Conservation (phyloP, 2,797 vertebrate species). For the Ptychadena robeensis region DNA sequence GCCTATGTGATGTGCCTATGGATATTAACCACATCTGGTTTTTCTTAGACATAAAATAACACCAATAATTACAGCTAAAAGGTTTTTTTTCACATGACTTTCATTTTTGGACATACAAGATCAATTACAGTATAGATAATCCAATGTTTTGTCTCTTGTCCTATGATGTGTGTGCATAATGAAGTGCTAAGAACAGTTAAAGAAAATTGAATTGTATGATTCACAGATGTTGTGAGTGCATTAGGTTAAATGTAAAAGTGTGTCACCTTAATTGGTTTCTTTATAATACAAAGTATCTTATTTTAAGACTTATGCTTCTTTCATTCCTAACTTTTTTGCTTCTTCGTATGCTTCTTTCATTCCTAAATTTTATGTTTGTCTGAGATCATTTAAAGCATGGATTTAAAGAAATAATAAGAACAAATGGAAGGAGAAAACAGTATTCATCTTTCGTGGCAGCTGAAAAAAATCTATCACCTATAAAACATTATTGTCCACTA, state of each 20-base stretch:
- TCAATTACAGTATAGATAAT: conserved; percentile 59
- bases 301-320: conserved; percentile 10
- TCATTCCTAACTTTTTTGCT: too few relatives aligned
- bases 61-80: conserved; percentile 51
- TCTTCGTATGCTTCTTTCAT: background rate
- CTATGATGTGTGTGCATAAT: conserved; percentile 53
- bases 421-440: background rate
- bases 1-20: background rate
- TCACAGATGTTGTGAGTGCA: conserved; percentile 26
- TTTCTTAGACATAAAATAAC: conserved; percentile 32
- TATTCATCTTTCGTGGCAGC: background rate
- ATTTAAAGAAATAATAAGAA: background rate
- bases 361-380: background rate
- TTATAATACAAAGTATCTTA: conserved; percentile 16
- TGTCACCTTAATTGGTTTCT: conserved; percentile 3
- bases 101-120: conserved; percentile 45
- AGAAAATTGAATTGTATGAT: conserved; percentile 38
- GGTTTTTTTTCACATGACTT: conserved; percentile 29
- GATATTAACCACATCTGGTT: conserved; percentile 38
- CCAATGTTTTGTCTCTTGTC: conserved; percentile 49
- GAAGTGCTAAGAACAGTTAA: conserved; percentile 53
- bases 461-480: background rate
- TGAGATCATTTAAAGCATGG: background rate
- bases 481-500: background rate
- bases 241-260: conserved; percentile 33